Base-by-base conservation (phyloP, 2,888 invertebrate species). In the Chalcis sispes region DNA sequence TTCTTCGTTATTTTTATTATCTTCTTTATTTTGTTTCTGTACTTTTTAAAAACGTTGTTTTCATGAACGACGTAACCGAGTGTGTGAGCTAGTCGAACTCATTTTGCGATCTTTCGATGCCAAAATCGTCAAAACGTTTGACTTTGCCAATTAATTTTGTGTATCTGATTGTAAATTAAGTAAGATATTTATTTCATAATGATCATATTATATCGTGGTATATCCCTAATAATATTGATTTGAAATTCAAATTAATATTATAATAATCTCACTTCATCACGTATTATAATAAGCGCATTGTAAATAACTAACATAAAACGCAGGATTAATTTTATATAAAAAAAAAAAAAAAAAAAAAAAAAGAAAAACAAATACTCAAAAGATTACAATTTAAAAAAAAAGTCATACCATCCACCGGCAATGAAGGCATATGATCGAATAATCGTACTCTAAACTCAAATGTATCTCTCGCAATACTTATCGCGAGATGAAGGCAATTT, bases 1-100 rank as follows among this genome's bases (percentile, higher is more conserved):
- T 36, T 36, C 40, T 59, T 32, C 65, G 5, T n/a, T n/a, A n/a
- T n/a, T n/a, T 54, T 32, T 15, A 52, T 27, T 32, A 27, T 18
- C 62, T 62, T 72, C n/a, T 40, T 62, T 75, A 74, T 69, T 79
- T 70, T 75, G 77, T 75, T 76, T 74, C 29, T 77, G 75, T 72
- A 66, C 79, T n/a, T 79, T 79, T 64, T 67, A 76, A 64, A 46
- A 72, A 52, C 54, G 75, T 67, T 52, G 56, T 15, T 40, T 18
- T 20, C 69, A 36, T 18, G n/a, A 67, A 77, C 77, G 83, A 83
- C 81, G 75, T 80, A 78, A 80, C 78, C 56, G 79, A 83, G 87
- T 86, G 87, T 86, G 84, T 85, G 79, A 84, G 83, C 87, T 87
- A 87, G 87, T 87, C 87, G 82, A 82, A 83, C 74, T 82, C 83